phyloP scores from a whole-genome alignment of 2,888 invertebrate genomes.

The Scaptomyza cyrtandrae region DNA sequence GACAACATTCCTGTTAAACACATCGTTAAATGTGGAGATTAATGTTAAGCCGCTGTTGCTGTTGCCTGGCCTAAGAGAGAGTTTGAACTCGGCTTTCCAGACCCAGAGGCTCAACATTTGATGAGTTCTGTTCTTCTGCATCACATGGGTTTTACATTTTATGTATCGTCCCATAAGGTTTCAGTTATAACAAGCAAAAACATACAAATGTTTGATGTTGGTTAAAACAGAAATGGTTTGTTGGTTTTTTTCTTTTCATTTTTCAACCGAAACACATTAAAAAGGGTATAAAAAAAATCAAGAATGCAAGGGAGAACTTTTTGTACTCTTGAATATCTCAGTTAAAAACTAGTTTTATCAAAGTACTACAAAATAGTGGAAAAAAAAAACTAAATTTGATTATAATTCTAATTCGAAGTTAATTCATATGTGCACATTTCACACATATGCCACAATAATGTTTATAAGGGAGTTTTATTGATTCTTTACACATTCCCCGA shows the following conservation, averaged over 20 bases:
- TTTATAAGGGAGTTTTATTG: not conserved
- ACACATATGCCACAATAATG: not conserved
- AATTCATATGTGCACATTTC: not conserved
- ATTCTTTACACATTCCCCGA: not conserved
- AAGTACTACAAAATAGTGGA: not conserved
- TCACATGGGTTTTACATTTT: constrained; percentile 22
- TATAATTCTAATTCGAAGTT: not conserved
- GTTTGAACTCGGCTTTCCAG: constrained; percentile 8
- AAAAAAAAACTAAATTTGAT: not conserved
- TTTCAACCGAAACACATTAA: not conserved
- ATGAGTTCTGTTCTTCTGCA: constrained; percentile 30
- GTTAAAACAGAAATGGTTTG: not conserved
- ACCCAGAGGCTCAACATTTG: constrained; percentile 19
- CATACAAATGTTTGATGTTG: not conserved
- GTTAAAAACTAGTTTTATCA: too few species aligned
- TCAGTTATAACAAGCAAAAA: constrained; percentile 22
- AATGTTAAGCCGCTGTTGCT: constrained; percentile 50
- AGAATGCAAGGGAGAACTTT: not conserved
- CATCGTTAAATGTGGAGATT: constrained; percentile 65
- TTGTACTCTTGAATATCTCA: not conserved
- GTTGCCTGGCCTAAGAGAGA: not conserved
- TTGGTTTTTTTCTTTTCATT: not conserved
- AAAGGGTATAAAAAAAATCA: not conserved
- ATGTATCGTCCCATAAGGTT: constrained; percentile 18
- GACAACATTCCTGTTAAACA: constrained; percentile 43